phyloP scores from a whole-genome alignment of 2,797 vertebrate genomes.

The Avahi laniger region DNA sequence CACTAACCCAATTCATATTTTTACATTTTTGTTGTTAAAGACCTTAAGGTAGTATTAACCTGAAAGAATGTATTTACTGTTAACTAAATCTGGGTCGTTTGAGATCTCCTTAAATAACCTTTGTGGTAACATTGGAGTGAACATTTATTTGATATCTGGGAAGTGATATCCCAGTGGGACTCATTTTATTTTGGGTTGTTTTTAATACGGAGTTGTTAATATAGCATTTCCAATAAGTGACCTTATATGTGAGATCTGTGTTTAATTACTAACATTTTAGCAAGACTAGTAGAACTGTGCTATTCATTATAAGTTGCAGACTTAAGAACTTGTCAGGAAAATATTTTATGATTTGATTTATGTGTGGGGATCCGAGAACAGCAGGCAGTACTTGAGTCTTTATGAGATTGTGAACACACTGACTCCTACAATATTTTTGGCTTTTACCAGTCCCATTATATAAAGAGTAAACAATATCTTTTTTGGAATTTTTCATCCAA shows the following conservation, averaged over 20 bases:
- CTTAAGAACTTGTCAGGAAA: slow-evolving; percentile 81
- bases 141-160: slow-evolving; percentile 63
- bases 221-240: slow-evolving; percentile 70
- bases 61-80: slow-evolving; percentile 44
- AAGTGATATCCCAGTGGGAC: slow-evolving; percentile 57
- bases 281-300: slow-evolving; percentile 63
- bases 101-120: slow-evolving; percentile 58
- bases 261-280: slow-evolving; percentile 77
- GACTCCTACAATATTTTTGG: slow-evolving; percentile 76
- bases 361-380: slow-evolving; percentile 74
- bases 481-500: slow-evolving; percentile 79
- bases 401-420: slow-evolving; percentile 71
- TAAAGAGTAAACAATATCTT: slow-evolving; percentile 83
- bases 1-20: neutral
- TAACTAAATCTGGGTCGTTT: neutral
- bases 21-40: slow-evolving; percentile 16
- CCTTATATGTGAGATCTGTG: slow-evolving; percentile 74
- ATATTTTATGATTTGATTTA: slow-evolving; percentile 80
- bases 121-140: slow-evolving; percentile 39
- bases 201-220: slow-evolving; percentile 72
- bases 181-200: slow-evolving; percentile 61
- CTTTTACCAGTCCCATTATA: slow-evolving; percentile 74
- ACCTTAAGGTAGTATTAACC: slow-evolving; percentile 9
- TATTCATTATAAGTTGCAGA: slow-evolving; percentile 67
- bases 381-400: slow-evolving; percentile 73